These are phyloP conservation scores for Limnephilus lunatus DNA, from an alignment of 2,888 invertebrate species.

Conservation along the genomic window DNA sequence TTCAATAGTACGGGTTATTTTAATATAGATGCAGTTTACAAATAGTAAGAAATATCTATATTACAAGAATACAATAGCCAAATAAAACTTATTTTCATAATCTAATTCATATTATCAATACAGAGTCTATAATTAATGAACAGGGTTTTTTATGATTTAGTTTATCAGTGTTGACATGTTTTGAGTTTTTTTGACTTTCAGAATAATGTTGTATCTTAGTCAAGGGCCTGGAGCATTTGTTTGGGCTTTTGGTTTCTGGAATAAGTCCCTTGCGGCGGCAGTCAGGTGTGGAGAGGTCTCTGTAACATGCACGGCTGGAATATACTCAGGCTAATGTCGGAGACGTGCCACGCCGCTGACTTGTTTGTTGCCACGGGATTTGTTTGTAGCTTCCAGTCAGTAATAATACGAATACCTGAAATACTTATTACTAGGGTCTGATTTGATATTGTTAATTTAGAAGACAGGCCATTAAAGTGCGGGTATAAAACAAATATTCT, in stretches of 20 bases:
- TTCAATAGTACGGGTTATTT: slow-evolving; percentile 63
- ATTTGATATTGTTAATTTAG: slow-evolving; percentile 51
- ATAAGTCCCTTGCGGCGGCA: background rate
- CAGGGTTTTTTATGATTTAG: slow-evolving; percentile 62
- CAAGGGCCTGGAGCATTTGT: slow-evolving; percentile 13
- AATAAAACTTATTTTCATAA: slow-evolving; percentile 66
- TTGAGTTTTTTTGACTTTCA: slow-evolving; percentile 57
- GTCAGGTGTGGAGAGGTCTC: background rate
- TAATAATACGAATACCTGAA: slow-evolving; percentile 42
- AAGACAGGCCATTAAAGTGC: slow-evolving; percentile 51
- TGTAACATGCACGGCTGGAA: background rate
- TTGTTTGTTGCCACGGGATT: background rate
- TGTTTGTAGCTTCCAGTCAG: slow-evolving; percentile 46
- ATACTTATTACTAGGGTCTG: slow-evolving; percentile 51
- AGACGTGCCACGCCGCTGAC: background rate
- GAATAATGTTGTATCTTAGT: slow-evolving; percentile 37
- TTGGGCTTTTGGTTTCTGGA: slow-evolving; percentile 38
- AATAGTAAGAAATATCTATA: slow-evolving; percentile 59
- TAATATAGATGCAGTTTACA: slow-evolving; percentile 35
- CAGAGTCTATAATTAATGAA: slow-evolving; percentile 65
- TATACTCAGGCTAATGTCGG: background rate
- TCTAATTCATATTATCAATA: slow-evolving; percentile 67
- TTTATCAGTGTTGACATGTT: slow-evolving; percentile 59
- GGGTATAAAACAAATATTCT: slow-evolving; percentile 43
- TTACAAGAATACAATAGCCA: slow-evolving; percentile 65